Evolutionary conservation across 2,113 vertebrate species (phyloP).

Genomic region (Rhineura floridana): DNA sequence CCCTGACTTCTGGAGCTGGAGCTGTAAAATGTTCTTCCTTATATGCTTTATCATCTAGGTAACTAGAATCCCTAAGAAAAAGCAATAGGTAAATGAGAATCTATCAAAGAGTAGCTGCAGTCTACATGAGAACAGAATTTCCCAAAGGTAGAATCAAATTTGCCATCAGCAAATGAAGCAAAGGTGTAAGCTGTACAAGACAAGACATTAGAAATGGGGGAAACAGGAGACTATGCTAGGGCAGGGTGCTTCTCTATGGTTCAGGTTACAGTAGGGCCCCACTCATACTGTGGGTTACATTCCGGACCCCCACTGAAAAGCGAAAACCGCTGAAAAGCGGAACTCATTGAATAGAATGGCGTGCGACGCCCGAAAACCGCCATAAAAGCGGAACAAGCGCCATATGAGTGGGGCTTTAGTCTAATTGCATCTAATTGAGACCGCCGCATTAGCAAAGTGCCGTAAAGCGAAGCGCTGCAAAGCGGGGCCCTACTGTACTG

Average conservation of each 20-base stretch:
- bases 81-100: neutral
- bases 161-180: neutral
- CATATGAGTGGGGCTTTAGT: no score
- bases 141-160: neutral
- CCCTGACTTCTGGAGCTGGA: no score
- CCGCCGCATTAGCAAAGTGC: no score
- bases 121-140: neutral
- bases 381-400: no score
- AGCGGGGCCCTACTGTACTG: no score
- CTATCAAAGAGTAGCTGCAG: neutral
- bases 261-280: neutral
- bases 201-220: neutral
- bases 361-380: no score
- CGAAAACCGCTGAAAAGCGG: no score
- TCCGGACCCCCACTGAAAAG: no score
- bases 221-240: neutral
- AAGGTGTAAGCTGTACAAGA: neutral
- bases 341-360: no score
- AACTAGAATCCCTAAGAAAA: neutral
- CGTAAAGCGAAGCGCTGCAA: no score
- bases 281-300: no score
- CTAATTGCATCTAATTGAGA: no score
- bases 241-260: neutral
- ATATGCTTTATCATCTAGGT: neutral
- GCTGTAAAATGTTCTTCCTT: neutral